Percentiles rank a stretch among this genome's conserved stretches.
phyloP scores from a whole-genome alignment of 2,113 vertebrate genomes.

The Oncorhynchus gorbuscha region DNA sequence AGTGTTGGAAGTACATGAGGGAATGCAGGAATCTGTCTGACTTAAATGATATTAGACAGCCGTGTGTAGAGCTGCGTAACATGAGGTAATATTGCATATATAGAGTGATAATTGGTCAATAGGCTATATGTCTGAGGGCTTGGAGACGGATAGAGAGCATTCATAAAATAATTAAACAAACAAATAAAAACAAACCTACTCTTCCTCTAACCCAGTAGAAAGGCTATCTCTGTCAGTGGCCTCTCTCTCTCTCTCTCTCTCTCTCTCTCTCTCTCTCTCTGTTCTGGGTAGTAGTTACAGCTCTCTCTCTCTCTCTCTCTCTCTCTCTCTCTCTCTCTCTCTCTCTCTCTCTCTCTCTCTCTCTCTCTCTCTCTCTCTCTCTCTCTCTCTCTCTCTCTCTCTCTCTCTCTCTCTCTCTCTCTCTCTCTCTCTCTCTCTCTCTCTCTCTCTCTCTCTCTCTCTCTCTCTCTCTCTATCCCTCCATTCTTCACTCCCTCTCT shows the following conservation, averaged over 20 bases:
- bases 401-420: slow-evolving; percentile 8
- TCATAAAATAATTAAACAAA: not conserved
- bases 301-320: slow-evolving; percentile 1
- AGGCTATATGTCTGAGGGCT: not conserved
- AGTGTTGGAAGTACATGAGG: slow-evolving; percentile 19
- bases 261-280: slow-evolving; percentile 30
- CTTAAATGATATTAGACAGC: slow-evolving; percentile 15
- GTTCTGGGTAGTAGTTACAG: no score
- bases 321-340: slow-evolving; percentile 11
- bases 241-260: not conserved
- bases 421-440: slow-evolving; percentile 27
- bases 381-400: slow-evolving; percentile 23
- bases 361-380: slow-evolving; percentile 11
- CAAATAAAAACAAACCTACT: not conserved
- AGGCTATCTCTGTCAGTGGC: not conserved
- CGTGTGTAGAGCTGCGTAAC: not conserved
- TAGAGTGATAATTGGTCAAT: not conserved
- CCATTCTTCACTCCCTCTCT: slow-evolving; percentile 5
- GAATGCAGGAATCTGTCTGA: slow-evolving; percentile 10
- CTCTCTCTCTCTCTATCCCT: slow-evolving; percentile 10
- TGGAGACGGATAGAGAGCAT: not conserved
- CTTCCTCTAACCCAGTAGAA: not conserved
- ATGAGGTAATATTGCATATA: slow-evolving; percentile 7
- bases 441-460: not conserved
- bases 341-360: slow-evolving; percentile 22